Base-by-base conservation (phyloP, 2,888 invertebrate genomes). In the Lycophotia porphyrea region DNA sequence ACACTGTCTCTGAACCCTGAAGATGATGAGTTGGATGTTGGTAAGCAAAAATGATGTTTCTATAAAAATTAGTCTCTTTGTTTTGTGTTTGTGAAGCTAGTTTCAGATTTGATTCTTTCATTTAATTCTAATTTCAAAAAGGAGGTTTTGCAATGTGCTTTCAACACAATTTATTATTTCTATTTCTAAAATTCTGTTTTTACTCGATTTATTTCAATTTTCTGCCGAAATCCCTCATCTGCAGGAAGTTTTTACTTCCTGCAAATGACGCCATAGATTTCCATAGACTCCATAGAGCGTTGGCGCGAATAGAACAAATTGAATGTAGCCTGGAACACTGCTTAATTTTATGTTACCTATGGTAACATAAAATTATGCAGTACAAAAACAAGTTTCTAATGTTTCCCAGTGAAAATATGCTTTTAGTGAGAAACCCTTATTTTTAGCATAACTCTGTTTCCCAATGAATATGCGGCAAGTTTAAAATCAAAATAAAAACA, bases 21-120 rank as follows among this genome's bases (percentile, higher is more conserved):
- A 91, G 99, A 99, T 93, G 98, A 98, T 89, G 99, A 99, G 88
- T 97, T 99, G 82, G 99, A 99, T 94, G 97, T 98, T 91, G 97
- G 97, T 97, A 92, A 94, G 96, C 89, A 44, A 11, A 58, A 1
- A 39, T 24, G 27, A 1, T 55, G 2, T 64, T 13, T 27, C 9
- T 21, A 9, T 13, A 7, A 9, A 9, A 27, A 27, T 24, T 27
- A 5, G 7, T 39, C 21, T 1, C 11, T 47, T 44, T 21, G 8
- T n/a, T 61, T 61, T 44, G 15, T n/a, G 13, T 71, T 69, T 47
- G 18, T 47, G 24, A 71, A 47, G 21, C 21, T 27, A 27, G 15
- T 0, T n/a, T 8, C 9, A 11, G 9, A 34, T 13, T 15, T 0
- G 13, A 9, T 24, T 58, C 8, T 55, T 27, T 55, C 4, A 52